A percentile compares a stretch with the other conserved stretches of the same genome.
phyloP scores from a whole-genome alignment of 2,888 invertebrate genomes.

The Buathra laborator region DNA sequence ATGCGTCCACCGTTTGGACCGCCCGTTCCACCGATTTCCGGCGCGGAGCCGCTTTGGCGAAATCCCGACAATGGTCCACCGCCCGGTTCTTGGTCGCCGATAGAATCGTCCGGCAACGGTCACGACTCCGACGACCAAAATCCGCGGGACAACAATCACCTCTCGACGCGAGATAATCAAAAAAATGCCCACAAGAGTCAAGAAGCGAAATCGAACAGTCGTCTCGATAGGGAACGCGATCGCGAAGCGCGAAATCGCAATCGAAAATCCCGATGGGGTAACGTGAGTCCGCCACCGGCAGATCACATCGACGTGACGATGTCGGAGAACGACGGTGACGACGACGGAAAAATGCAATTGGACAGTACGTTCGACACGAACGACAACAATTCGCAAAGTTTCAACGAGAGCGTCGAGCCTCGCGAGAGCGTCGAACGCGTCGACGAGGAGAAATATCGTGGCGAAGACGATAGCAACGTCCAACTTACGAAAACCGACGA shows the following conservation, averaged over 20 bases:
- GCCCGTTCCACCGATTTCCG: slow-evolving; percentile 71
- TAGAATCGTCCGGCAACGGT: slow-evolving; percentile 72
- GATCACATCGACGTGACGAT: slow-evolving; percentile 65
- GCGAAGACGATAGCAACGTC: not conserved
- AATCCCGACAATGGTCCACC: slow-evolving; percentile 76
- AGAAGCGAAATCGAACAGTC: slow-evolving; percentile 67
- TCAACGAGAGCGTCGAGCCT: not conserved
- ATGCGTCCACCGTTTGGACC: slow-evolving; percentile 71
- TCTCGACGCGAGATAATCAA: slow-evolving; percentile 71
- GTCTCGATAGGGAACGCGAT: slow-evolving; percentile 51
- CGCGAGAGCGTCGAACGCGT: slow-evolving; percentile 9
- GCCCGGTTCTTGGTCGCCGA: slow-evolving; percentile 73
- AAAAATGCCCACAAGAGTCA: slow-evolving; percentile 67
- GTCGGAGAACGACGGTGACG: slow-evolving; percentile 63
- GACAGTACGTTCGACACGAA: slow-evolving; percentile 55
- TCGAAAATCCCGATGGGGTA: slow-evolving; percentile 78
- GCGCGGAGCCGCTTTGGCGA: slow-evolving; percentile 77
- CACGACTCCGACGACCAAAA: slow-evolving; percentile 66
- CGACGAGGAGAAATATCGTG: slow-evolving; percentile 9
- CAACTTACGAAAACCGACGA: slow-evolving; percentile 10
- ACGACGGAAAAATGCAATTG: slow-evolving; percentile 59
- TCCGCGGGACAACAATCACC: slow-evolving; percentile 65
- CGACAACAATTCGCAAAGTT: slow-evolving; percentile 20
- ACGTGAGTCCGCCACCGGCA: slow-evolving; percentile 73
- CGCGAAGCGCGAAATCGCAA: slow-evolving; percentile 77